A percentile compares a stretch with the other conserved stretches of the same genome.
Evolutionary conservation across 2,113 vertebrate genomes (phyloP).

Genomic region (Rhinopomastus cyanomelas): DNA sequence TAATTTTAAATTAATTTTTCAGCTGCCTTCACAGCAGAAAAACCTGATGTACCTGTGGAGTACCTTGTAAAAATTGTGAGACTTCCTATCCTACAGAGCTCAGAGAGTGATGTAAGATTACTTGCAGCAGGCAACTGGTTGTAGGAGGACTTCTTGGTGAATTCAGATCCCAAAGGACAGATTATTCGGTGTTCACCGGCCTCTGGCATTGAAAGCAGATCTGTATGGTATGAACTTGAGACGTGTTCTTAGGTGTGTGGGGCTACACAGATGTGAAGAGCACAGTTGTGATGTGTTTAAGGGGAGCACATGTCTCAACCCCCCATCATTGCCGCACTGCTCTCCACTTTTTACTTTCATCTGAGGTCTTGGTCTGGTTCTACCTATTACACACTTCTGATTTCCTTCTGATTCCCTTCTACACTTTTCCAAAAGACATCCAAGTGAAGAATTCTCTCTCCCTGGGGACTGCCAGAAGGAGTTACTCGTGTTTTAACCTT

Average conservation of each 20-base stretch:
- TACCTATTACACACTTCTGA: not conserved
- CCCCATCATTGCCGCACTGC: not conserved
- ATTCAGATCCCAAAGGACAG: not conserved
- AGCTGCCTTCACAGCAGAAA: not conserved
- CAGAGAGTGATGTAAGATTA: not conserved
- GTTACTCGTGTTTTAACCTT: not conserved
- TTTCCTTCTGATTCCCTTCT: not conserved
- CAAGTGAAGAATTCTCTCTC: not conserved
- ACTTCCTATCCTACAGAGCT: not conserved
- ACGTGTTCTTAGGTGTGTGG: not conserved
- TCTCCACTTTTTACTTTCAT: not conserved
- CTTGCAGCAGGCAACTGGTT: not conserved
- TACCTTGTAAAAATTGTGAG: not conserved
- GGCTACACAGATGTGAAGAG: not conserved
- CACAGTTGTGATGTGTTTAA: too few relatives aligned
- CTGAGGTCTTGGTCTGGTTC: not conserved
- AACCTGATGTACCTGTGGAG: not conserved
- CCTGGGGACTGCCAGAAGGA: not conserved
- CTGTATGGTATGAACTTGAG: not conserved
- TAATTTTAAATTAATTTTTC: too few relatives aligned
- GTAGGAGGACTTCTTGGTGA: not conserved
- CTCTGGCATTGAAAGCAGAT: not conserved
- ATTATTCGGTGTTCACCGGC: not conserved
- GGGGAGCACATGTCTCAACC: fast-evolving
- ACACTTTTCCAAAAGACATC: not conserved